Evolutionary conservation across 53 echinoderm and acorn worm genomes (phyloP), one percentile per base, ranked within the genome.

Genomic region (Arbacia lixula): DNA sequence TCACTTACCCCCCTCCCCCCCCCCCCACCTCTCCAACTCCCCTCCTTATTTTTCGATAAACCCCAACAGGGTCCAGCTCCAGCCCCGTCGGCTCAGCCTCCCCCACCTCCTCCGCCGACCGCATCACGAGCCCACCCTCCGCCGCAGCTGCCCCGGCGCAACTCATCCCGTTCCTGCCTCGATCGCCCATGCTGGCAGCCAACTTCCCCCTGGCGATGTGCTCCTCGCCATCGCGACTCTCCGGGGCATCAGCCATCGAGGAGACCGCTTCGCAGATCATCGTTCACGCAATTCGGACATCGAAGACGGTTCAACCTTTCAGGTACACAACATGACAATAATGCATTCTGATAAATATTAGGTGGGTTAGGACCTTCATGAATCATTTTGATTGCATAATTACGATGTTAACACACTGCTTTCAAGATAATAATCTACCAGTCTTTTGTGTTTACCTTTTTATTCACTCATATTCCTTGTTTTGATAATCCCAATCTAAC

Each of bases 181-280:
- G 92, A 25, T 83, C 95, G 27, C 68, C 89, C 3, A 86, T 86
- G 39, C 57, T 90, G 14, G 84, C 76, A 29, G 79, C 90, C 32
- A 87, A 80, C 74, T 88, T 95, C 42, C 69, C 92, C n/a, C 86
- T 72, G 57, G 58, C 60, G 14, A 85, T 71, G 85, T 85, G 61
- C 56, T 57, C 37, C 39, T 51, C 51, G 46, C 87, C 80, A 28
- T n/a, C n/a, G n/a, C 79, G 71, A 32, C 79, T 82, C 53, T 52
- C 72, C 78, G 56, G 79, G 40, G 86, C 86, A 17, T 80, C 89
- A 21, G 69, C 92, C 28, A 90, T 95, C 31, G 95, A 95, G 65
- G 95, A 95, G 69, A 88, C 92, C n/a, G 95, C 95, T 32, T 85
- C 95, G 5, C 92, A 89, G 38, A 89, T 95, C 55, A 76, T 95